Evolutionary conservation across 2,888 invertebrate genomes (phyloP), one percentile per base, ranked within the genome.

Genomic region (Drosophila incognita): DNA sequence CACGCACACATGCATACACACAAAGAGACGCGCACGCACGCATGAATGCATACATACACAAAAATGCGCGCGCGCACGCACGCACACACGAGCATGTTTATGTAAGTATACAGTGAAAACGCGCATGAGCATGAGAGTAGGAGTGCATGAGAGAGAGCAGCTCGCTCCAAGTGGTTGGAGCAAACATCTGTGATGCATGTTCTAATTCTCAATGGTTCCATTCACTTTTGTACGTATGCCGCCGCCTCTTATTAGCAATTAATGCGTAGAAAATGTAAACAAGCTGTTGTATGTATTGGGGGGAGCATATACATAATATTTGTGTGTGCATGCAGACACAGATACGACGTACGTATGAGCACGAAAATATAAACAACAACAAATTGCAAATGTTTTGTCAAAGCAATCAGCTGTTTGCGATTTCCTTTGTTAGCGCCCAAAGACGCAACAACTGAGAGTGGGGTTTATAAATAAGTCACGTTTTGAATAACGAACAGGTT

Each of bases 131-230:
- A 58, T 10, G 46, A 74, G 77, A 46, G 46, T 24, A 46, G 21
- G 46, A 36, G 36, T 7, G 7, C 36, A 36, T 36, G 36, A 36
- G 33, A 33, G 33, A 42, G 46, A 46, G 46, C 15, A 24, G 46
- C 24, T 46, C 46, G 24, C 65, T 77, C 48, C 58, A 77, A 77
- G 66, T 63, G 59, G 52, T 63, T 69, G 56, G 46, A 57, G 71
- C 35, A 73, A 77, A 65, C 78, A 77, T 65, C 60, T 66, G 74
- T 60, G 74, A 52, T 61, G 58, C 59, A 51, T 69, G 77, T 78
- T 78, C 58, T 74, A 78, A 66, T 74, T 78, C 74, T 70, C 79
- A 78, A 64, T 74, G 64, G 66, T 78, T 77, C 77, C 77, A 77
- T 77, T 77, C 78, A 77, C 38, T 48, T 66, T 49, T 51, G n/a